phyloP scores from a whole-genome alignment of 2,888 invertebrate genomes.

The Epistrophella euchroma region DNA sequence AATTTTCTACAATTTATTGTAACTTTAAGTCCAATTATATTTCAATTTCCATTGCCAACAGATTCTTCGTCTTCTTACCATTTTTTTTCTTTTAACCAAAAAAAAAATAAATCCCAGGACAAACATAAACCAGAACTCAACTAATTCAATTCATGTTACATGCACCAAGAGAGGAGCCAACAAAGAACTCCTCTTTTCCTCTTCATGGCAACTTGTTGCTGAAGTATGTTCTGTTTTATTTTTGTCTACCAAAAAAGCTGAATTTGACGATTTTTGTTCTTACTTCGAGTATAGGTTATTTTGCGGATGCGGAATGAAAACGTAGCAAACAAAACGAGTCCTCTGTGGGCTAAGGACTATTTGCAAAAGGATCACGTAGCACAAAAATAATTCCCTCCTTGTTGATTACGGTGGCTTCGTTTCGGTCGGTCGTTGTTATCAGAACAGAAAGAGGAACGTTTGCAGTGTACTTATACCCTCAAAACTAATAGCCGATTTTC shows the following conservation, averaged over 20 bases:
- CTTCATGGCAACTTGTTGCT: constrained; percentile 25
- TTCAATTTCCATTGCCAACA: constrained; percentile 9
- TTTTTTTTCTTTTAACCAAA: neutral
- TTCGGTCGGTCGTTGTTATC: too few species aligned
- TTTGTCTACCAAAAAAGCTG: constrained; percentile 9
- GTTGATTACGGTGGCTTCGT: neutral
- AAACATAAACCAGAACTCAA: constrained; percentile 11
- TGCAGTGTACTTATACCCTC: too few species aligned
- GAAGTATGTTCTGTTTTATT: neutral
- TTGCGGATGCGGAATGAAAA: neutral
- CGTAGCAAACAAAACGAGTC: constrained; percentile 20
- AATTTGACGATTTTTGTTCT: constrained; percentile 1
- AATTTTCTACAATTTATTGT: neutral
- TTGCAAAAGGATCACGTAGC: constrained; percentile 30
- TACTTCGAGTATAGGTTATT: neutral
- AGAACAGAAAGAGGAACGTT: too few species aligned
- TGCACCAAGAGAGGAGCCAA: neutral
- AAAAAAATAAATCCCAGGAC: constrained; percentile 9
- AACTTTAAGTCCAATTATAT: constrained; percentile 28
- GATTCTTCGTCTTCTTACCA: neutral
- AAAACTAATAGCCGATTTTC: too few species aligned
- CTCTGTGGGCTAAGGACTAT: constrained; percentile 11
- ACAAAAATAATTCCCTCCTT: constrained; percentile 10
- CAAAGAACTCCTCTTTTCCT: neutral
- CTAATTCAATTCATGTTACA: constrained; percentile 34